Conservation (phyloP, 2,797 vertebrate genomes). For the Tamandua tetradactyla region DNA sequence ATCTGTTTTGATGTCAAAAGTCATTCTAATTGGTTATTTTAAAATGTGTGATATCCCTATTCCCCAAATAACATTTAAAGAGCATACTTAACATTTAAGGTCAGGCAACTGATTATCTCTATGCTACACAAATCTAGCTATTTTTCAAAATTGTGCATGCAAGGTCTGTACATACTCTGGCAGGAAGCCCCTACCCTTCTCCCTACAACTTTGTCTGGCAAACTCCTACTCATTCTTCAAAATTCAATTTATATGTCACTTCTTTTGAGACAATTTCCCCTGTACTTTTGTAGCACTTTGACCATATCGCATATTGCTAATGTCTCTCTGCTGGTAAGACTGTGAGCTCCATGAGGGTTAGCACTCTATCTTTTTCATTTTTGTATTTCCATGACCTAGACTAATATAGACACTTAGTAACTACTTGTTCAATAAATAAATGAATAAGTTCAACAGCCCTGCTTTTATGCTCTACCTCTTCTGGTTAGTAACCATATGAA, state of each 20-base stretch:
- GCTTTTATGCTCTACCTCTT: background rate
- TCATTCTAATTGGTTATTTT: background rate
- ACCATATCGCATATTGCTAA: background rate
- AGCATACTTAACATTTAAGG: background rate
- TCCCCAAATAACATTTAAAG: slow-evolving; percentile 9
- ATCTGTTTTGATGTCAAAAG: slow-evolving; percentile 31
- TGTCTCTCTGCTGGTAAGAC: background rate
- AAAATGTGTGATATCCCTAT: background rate
- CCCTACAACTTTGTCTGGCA: background rate
- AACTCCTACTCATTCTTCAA: background rate
- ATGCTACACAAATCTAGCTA: background rate
- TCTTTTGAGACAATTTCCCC: background rate
- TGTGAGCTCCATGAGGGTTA: background rate
- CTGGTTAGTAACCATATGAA: background rate
- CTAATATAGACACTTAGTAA: background rate
- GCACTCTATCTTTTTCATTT: background rate
- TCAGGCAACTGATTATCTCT: background rate
- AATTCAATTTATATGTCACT: background rate
- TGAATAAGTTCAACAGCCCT: background rate
- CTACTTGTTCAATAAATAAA: background rate
- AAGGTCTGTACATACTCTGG: background rate
- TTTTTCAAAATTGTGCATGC: background rate
- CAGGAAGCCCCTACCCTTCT: background rate
- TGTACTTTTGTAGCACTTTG: background rate
- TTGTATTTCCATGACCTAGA: background rate